Evolutionary conservation across 2,113 vertebrate genomes (phyloP), one percentile per base, ranked within the genome.

Genomic region (Sphaerodactylus townsendi): DNA sequence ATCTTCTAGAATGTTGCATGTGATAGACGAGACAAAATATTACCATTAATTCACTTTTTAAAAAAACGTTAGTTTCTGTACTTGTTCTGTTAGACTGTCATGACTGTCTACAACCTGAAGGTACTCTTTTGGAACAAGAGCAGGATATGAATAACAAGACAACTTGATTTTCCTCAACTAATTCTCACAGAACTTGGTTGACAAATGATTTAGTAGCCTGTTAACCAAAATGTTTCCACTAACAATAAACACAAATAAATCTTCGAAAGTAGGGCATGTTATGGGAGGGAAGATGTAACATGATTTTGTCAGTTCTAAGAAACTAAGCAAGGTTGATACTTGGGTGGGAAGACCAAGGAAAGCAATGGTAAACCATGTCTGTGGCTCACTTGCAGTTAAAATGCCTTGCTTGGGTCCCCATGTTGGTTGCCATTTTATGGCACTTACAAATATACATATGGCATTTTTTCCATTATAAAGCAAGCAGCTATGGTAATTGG

Each of bases 1-100:
- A 88, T 87, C 81, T 90, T 93, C 89, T 95, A 62, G 81, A 72
- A 48, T 75, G 33, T 76, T 77, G 81, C 81, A 83, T 10, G 83
- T 30, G 77, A 81, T 56, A 82, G 81, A 85, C 17, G 65, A 69
- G 66, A 68, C 30, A 3, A 73, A 82, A 84, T 66, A 82, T 28
- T 68, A 81, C n/a, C 9, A 70, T 82, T 78, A 41, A 19, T 48
- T 28, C 56, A 28, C 30, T 39, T 81, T n/a, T 78, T 64, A 62
- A 46, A 37, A 70, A 86, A 5, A 5, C 1, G 19, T 2, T 2
- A 1, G 5, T 1, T 30, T 56, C 1, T 2, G 23, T 25, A 11
- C 2, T 28, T 44, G 13, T 48, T 69, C 15, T 33, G 33, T 53
- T 46, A 23, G 65, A 41, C n/a, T 10, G 8, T 15, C 17, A 48